Base-by-base conservation (phyloP, 2,888 invertebrate species). In the Sepiola atlantica region DNA sequence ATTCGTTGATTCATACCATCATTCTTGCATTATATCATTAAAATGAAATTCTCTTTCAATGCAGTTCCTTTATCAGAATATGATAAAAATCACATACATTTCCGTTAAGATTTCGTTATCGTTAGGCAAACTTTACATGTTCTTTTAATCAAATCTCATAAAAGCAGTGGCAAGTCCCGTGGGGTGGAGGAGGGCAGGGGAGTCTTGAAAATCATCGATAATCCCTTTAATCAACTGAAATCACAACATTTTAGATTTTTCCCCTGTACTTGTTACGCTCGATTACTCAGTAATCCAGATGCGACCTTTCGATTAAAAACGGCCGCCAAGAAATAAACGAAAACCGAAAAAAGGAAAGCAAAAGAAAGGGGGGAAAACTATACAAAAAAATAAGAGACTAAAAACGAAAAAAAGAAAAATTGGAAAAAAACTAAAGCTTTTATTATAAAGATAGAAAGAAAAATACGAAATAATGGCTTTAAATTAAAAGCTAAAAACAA, bases 241-340 rank as follows among this genome's bases (percentile, higher is more conserved):
- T 77, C 77, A 77, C 16, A 16, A 16, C 77, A 77, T 77, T 77
- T 14, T 14, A 32, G n/a, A n/a, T n/a, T 77, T 77, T 77, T 45
- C 45, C 45, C 77, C 16, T 77, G 77, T 77, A 77, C 77, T 77
- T 77, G 77, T 77, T 77, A 32, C 77, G 77, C n/a, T 77, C 77
- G 77, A 77, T 77, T 77, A 77, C 77, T n/a, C 77, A n/a, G n/a
- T 77, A n/a, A 77, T 77, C 77, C 77, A 77, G 77, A 77, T 77
- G 77, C n/a, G 77, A 77, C n/a, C 77, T 77, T 77, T 77, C n/a
- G 77, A 77, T 77, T 77, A 77, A 77, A 77, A n/a, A 14, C 16
- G 57, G n/a, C 77, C 12, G 77, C n/a, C 77, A n/a, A 8, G 12
- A 16, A n/a, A 77, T n/a, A 77, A 12, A 18, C n/a, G 77, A 32